Evolutionary conservation across 2,797 vertebrate genomes (phyloP), one percentile per base, ranked within the genome.

Genomic region (Periophthalmus magnuspinnatus): DNA sequence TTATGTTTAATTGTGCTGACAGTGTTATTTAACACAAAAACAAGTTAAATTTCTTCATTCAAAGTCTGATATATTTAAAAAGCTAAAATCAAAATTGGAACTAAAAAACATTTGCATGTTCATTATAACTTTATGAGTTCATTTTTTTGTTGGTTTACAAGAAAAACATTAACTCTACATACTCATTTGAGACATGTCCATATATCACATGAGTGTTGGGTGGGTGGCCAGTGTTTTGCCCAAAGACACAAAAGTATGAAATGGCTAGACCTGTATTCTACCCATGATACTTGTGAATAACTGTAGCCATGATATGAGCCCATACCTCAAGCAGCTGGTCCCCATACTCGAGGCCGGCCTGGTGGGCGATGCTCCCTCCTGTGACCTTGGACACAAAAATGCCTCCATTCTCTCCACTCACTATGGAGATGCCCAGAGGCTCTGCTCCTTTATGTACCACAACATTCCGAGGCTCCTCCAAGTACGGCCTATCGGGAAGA

Each of bases 361-460:
- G 97, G 88, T 99, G 96, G 52, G 98, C 97, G 48, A 99, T 99
- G 91, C 98, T 99, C 41, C 96, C 97, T 60, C 91, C 88, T 0
- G 97, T 98, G 74, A 99, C 98, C 91, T 99, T 99, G 58, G 98
- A 99, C 58, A 99, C 98, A 67, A 99, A 99, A 91, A 99, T 96
- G 1, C 98, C 97, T 8, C 97, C 97, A 5, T 97, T 98, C 90
- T 99, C 98, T 65, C 97, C 96, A 1, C 98, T 93, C 79, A 99
- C 97, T 0, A 99, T 99, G 85, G 98, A 99, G 85, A 99, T 99
- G 65, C 98, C 98, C 5, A 99, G 93, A 2, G 97, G 98, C 87
- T 99, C 98, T 0, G 93, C 93, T 36, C 97, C 97, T 88, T 99
- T 99, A 84, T 98, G 96, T 76, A 99, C 95, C 55, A 96, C 94